Conservation (phyloP, 2,797 vertebrate genomes). For the Australoheros facetus region DNA sequence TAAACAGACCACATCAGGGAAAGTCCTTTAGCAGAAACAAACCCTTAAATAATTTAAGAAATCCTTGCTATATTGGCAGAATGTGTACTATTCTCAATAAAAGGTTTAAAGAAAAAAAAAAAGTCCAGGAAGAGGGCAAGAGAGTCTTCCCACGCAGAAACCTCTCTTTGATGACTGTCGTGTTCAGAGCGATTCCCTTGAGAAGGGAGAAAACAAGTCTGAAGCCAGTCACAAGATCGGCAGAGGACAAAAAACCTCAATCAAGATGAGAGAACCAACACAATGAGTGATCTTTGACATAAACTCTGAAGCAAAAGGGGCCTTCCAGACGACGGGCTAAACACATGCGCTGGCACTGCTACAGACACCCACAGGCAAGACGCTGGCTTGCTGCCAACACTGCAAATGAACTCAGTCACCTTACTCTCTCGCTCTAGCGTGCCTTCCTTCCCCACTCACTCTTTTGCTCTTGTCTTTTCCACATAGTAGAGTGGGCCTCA, state of each 20-base stretch:
- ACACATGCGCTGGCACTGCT: constrained; percentile 82
- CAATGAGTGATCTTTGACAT: constrained; percentile 78
- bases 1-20: constrained; percentile 31
- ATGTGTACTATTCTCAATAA: constrained; percentile 31
- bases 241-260: constrained; percentile 60
- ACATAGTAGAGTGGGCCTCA: constrained; percentile 66
- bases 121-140: constrained; percentile 33
- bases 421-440: constrained; percentile 53
- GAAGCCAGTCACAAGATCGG: constrained; percentile 69
- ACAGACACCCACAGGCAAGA: constrained; percentile 82
- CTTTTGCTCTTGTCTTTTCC: constrained; percentile 59
- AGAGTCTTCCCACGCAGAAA: constrained; percentile 39
- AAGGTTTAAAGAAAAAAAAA: constrained; percentile 17
- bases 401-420: constrained; percentile 82
- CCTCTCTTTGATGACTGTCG: constrained; percentile 57
- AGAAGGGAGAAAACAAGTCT: constrained; percentile 63
- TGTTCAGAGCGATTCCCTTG: constrained; percentile 54
- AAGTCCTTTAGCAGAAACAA: constrained; percentile 7
- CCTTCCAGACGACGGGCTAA: constrained; percentile 82
- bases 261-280: constrained; percentile 69
- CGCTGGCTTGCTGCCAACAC: constrained; percentile 76
- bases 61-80: constrained; percentile 9
- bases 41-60: constrained; percentile 5
- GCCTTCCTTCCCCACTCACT: constrained; percentile 56
- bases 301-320: constrained; percentile 73